Conservation (phyloP, 2,888 invertebrate genomes). For the Temnothorax unifasciatus region DNA sequence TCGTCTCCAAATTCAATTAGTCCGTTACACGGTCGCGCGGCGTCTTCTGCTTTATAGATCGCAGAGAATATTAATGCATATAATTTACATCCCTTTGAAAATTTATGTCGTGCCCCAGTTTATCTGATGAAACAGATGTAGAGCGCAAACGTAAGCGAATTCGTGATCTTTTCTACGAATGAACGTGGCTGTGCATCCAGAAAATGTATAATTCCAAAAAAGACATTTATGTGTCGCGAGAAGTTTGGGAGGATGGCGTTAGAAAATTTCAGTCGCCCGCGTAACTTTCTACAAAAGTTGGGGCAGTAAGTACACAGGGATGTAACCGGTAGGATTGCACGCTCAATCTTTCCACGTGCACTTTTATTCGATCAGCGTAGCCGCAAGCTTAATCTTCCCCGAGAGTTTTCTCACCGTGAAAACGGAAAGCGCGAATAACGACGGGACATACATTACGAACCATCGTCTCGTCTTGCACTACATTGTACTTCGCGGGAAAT, state of each 20-base stretch:
- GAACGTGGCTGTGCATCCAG: slow-evolving; percentile 30
- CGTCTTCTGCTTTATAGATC: background rate
- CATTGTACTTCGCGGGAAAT: slow-evolving; percentile 50
- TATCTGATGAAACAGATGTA: slow-evolving; percentile 38
- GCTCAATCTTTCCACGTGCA: slow-evolving; percentile 39
- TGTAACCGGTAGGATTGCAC: slow-evolving; percentile 39
- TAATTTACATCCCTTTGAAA: slow-evolving; percentile 35
- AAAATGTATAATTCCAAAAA: slow-evolving; percentile 36
- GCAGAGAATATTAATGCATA: background rate
- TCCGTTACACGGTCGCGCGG: background rate
- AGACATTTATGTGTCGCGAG: slow-evolving; percentile 30
- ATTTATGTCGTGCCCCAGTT: slow-evolving; percentile 13
- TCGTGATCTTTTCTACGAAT: slow-evolving; percentile 31
- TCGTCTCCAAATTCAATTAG: background rate
- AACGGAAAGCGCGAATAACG: slow-evolving; percentile 39
- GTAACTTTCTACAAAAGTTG: slow-evolving; percentile 19
- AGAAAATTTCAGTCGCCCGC: slow-evolving; percentile 46
- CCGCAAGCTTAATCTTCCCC: slow-evolving; percentile 45
- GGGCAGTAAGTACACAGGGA: background rate
- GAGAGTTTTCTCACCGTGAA: slow-evolving; percentile 33
- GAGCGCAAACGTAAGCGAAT: slow-evolving; percentile 47
- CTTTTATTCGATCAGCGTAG: slow-evolving; percentile 50
- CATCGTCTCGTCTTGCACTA: slow-evolving; percentile 47
- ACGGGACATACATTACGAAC: slow-evolving; percentile 54
- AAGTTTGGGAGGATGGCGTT: slow-evolving; percentile 42